Evolutionary conservation across 1,140 invertebrate genomes (phyloP), one percentile per base, ranked within the genome.

Genomic region (Orchesella cincta): DNA sequence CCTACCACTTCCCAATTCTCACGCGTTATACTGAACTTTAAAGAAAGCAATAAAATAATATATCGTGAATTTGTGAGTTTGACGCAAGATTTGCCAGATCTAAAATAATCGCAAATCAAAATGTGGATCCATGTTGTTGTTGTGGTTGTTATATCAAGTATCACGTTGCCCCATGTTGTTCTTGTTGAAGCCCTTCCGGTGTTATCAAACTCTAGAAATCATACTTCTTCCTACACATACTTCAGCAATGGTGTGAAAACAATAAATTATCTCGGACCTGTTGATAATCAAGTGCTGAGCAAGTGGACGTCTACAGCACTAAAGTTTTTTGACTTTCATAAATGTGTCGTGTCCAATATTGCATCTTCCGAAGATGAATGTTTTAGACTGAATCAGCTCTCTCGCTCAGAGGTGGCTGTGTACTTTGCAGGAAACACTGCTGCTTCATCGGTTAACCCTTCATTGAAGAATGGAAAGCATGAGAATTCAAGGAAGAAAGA

Each of bases 281-380:
- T 57, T 16, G 62, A 67, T 14, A 67, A 8, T 14, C 70, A 80
- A 74, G 52, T 71, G 29, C 18, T 76, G 16, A 36, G 70, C 2
- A 80, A 80, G 54, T 80, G 78, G 78, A 76, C 64, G 18, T 34
- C 77, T n/a, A 72, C 29, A 18, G 79, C 77, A 8, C 16, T 82
- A 26, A 75, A 78, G 34, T 78, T 79, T 54, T 80, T 82, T 74
- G 79, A 82, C 51, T 80, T 79, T 75, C 73, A 76, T 72, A 74
- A 70, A 28, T 82, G 81, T 33, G 70, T 74, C 35, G 23, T 39
- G 26, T 39, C 78, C 0, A 75, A 78, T 23, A n/a, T 82, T 14
- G 81, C 72, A 1, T 79, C 78, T 18, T 78, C 78, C 12, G 73
- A 80, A 70, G 78, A 79, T 26, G 74, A 80, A 57, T 82, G 81